These are phyloP conservation scores for Cerastis leucographa DNA, from an alignment of 2,888 invertebrate genomes.

Conservation along the genomic window DNA sequence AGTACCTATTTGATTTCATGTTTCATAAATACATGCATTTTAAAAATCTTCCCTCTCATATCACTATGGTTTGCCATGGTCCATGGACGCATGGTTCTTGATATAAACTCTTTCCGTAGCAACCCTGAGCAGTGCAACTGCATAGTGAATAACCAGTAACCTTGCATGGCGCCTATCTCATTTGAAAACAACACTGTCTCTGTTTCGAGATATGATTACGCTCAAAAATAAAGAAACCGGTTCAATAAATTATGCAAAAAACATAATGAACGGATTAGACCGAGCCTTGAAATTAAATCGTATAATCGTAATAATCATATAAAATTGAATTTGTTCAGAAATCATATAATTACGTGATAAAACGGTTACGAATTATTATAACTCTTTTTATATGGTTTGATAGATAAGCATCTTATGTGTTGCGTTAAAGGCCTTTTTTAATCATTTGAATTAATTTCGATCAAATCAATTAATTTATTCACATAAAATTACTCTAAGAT, in stretches of 20 bases:
- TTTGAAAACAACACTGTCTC: constrained; percentile 61
- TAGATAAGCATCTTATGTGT: constrained; percentile 34
- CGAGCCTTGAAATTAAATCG: constrained; percentile 72
- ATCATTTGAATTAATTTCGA: constrained; percentile 40
- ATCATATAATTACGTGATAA: constrained; percentile 59
- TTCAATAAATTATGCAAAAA: constrained; percentile 71
- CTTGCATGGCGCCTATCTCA: constrained; percentile 65
- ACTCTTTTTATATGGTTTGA: constrained; percentile 36
- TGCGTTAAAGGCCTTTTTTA: constrained; percentile 24
- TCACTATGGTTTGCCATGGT: not conserved
- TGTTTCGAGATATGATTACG: constrained; percentile 53
- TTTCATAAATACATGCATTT: not conserved
- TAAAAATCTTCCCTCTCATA: not conserved
- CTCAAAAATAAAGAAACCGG: constrained; percentile 64
- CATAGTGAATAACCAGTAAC: constrained; percentile 50
- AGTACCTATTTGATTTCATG: not conserved
- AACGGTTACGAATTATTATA: constrained; percentile 56
- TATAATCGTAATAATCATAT: constrained; percentile 67
- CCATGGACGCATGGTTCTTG: not conserved
- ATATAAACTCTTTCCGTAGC: not conserved
- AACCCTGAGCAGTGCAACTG: constrained; percentile 48
- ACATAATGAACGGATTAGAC: constrained; percentile 67
- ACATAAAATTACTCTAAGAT: constrained; percentile 4
- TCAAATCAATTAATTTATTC: constrained; percentile 22
- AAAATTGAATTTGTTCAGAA: constrained; percentile 67